Percentiles rank a stretch among this genome's conserved stretches.
Conservation (phyloP, 1,140 invertebrate genomes). For the Microplitis mediator region DNA sequence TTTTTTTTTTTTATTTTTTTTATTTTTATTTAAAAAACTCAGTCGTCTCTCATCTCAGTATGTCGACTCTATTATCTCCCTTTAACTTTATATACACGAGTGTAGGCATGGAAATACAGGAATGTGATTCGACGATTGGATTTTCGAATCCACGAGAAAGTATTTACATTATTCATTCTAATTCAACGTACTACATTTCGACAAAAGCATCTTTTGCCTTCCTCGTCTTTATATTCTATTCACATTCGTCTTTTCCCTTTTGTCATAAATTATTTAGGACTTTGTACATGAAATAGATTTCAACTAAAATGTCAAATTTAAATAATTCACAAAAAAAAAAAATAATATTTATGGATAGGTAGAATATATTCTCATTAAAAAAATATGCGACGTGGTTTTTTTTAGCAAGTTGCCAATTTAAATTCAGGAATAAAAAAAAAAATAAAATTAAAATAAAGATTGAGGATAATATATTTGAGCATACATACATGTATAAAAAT, state of each 20-base stretch:
- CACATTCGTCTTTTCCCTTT: neutral
- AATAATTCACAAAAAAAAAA: too few species aligned
- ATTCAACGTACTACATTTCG: neutral
- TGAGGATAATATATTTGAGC: too few species aligned
- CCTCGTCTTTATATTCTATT: neutral
- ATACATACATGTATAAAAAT: too few species aligned
- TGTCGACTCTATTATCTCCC: neutral
- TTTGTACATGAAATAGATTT: too few species aligned
- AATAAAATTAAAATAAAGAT: neutral
- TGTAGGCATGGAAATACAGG: too few species aligned
- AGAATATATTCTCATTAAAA: conserved; percentile 1
- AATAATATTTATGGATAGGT: neutral
- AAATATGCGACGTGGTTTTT: neutral
- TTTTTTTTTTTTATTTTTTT: neutral
- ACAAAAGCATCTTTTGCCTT: neutral
- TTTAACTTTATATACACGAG: neutral
- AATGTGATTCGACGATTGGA: conserved; percentile 2
- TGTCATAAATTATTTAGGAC: conserved; percentile 3
- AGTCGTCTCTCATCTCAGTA: too few species aligned
- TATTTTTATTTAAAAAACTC: neutral
- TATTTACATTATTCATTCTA: conserved; percentile 22
- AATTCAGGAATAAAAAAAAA: neutral
- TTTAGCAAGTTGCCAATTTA: neutral
- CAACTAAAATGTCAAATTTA: too few species aligned
- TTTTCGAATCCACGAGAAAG: conserved; percentile 3